Evolutionary conservation across 2,888 invertebrate genomes (phyloP), one percentile per base, ranked within the genome.

Genomic region (Slavum lentiscoides): DNA sequence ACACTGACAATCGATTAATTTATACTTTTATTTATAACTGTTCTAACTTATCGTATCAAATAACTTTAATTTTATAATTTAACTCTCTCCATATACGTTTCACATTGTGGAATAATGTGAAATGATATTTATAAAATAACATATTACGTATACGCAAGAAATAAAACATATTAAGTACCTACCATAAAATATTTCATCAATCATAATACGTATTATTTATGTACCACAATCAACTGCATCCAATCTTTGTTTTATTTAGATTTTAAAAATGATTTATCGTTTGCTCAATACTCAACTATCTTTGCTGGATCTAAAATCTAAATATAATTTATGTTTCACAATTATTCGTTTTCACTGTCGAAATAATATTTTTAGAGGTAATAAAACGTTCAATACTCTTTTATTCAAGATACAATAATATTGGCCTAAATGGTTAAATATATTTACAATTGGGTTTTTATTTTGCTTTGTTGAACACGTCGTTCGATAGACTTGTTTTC

Each of bases 101-200:
- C 0, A 49, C 49, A 15, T 49, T 49, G 15, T 1, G 11, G 49
- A 49, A 49, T 13, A 13, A 49, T 13, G 49, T 49, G 13, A 49
- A 30, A 37, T 23, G 15, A 62, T 30, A 30, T 30, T 37, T 62
- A 30, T 8, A 19, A 5, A 62, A 64, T 64, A 64, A 64, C n/a
- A n/a, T 37, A 39, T 19, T 37, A 9, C 19, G 37, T 64, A 39
- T 30, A 37, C 19, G 37, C 37, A 19, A 39, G 19, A 37, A 61
- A 73, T 43, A 61, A 23, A 72, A 72, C 43, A 43, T 21, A 19
- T 61, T 30, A 30, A 2, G 49, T 15, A 49, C 49, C 13, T 37
- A 43, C 17, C 39, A 61, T 17, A 72, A 23, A 72, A 61, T 61
- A 73, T 43, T 73, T 73, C 59, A 73, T 73, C 43, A 73, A 61